Evolutionary conservation across 1,140 invertebrate genomes (phyloP).

Genomic region (Metopolophium dirhodum): DNA sequence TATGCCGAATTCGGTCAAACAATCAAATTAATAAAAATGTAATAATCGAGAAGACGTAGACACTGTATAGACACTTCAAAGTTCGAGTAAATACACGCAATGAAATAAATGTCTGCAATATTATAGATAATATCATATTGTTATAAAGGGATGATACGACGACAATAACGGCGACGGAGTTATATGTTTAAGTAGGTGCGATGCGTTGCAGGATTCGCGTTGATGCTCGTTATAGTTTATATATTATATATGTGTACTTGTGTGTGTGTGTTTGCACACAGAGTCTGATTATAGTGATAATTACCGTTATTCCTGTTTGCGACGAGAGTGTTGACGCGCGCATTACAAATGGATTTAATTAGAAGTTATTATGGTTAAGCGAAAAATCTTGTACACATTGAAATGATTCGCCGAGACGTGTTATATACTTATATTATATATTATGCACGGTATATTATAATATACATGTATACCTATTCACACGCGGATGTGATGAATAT

Average conservation of each 20-base stretch:
- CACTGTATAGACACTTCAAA: too few species aligned
- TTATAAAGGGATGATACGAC: neutral
- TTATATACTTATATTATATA: neutral
- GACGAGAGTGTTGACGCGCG: conserved; percentile 16
- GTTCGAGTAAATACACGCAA: neutral
- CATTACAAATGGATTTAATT: conserved; percentile 36
- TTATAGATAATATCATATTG: neutral
- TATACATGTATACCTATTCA: neutral
- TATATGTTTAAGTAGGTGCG: conserved; percentile 3
- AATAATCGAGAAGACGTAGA: too few species aligned
- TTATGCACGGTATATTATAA: neutral
- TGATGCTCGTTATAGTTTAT: conserved; percentile 17
- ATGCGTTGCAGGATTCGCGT: neutral
- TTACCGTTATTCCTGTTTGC: conserved; percentile 24
- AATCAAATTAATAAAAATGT: too few species aligned
- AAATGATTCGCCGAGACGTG: neutral
- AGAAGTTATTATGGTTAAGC: conserved; percentile 36
- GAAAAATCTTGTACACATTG: conserved; percentile 16
- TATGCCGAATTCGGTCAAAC: neutral
- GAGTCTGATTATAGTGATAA: conserved; percentile 22
- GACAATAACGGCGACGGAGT: neutral
- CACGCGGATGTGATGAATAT: neutral
- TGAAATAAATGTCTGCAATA: neutral
- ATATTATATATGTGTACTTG: neutral
- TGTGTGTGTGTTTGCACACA: conserved; percentile 28